Conservation (phyloP, 2,113 vertebrate species). For the Helogale parvula region DNA sequence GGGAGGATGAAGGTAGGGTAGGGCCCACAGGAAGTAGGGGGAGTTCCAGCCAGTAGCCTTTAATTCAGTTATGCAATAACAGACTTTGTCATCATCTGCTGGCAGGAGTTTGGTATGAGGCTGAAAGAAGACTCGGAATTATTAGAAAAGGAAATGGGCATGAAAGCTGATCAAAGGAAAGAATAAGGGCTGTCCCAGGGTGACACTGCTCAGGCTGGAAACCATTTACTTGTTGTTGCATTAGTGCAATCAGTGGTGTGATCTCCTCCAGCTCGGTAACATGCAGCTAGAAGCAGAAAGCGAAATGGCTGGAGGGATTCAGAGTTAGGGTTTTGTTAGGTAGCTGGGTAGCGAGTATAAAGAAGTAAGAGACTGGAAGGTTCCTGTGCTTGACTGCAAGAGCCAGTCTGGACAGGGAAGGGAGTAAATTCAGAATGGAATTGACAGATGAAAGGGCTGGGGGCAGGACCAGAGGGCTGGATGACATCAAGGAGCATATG, state of each 20-base stretch:
- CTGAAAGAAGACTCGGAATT: conserved; percentile 18
- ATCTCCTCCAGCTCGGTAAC: neutral
- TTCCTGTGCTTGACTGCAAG: neutral
- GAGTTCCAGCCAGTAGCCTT: neutral
- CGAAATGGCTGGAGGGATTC: neutral
- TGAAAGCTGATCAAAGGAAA: conserved; percentile 24
- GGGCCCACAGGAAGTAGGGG: neutral
- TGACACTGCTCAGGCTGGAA: conserved; percentile 26
- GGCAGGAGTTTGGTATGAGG: conserved; percentile 1
- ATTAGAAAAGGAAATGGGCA: conserved; percentile 28
- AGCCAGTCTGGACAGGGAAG: neutral
- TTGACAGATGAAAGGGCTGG: neutral
- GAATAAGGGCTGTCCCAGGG: neutral
- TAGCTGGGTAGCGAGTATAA: neutral
- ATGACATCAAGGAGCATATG: neutral
- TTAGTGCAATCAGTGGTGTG: neutral
- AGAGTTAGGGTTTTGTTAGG: neutral
- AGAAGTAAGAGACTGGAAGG: neutral
- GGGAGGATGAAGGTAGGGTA: neutral
- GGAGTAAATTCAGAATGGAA: neutral
- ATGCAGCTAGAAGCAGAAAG: neutral
- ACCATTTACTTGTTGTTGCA: neutral
- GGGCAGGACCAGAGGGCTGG: neutral
- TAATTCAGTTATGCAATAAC: neutral
- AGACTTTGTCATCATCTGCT: neutral